Evolutionary conservation across 2,113 vertebrate species (phyloP).

Genomic region (Ctenodactylus gundi): DNA sequence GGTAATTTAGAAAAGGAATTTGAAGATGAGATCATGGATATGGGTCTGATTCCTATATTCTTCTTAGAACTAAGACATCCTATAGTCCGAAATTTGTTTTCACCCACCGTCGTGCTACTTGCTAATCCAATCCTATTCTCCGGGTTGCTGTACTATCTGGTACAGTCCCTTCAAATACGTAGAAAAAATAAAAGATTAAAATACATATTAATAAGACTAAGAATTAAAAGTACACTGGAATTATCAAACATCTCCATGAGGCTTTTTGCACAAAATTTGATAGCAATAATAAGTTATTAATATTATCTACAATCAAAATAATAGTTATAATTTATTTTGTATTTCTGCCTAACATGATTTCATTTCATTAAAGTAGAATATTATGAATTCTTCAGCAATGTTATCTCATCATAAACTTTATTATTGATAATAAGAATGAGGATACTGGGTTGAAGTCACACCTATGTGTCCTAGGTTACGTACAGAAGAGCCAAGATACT

Average conservation of each 20-base stretch:
- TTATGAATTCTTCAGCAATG: constrained; percentile 1
- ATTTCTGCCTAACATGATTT: background rate
- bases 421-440: background rate
- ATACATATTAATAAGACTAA: background rate
- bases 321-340: constrained; percentile 24
- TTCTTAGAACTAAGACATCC: background rate
- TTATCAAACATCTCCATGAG: background rate
- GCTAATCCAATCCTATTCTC: background rate
- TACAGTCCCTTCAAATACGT: background rate
- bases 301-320: background rate
- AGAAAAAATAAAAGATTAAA: background rate
- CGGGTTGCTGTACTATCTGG: background rate
- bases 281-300: background rate
- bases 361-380: background rate
- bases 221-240: background rate
- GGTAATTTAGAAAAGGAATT: background rate
- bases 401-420: constrained; percentile 12
- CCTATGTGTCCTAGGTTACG: background rate
- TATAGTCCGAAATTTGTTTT: background rate
- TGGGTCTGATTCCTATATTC: background rate
- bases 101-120: too few species aligned
- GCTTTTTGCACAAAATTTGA: background rate
- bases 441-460: background rate
- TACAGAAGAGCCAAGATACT: background rate
- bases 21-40: background rate